Percentiles rank a stretch among this genome's conserved stretches.
These are phyloP conservation scores for Triplophysa bombifrons DNA, from an alignment of 2,797 vertebrate species.

Conservation along the genomic window DNA sequence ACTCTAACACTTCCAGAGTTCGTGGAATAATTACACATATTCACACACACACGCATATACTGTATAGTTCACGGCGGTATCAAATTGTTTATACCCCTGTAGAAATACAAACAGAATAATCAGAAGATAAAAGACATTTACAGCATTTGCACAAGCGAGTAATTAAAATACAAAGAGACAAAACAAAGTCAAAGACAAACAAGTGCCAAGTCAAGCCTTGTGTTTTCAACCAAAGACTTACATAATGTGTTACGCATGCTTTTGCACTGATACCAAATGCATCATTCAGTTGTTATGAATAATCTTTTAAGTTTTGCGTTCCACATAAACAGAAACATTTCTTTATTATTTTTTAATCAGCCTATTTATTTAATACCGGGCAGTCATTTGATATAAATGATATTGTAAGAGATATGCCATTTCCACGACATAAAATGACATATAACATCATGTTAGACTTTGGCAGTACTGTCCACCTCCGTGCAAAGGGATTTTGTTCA, in stretches of 20 bases:
- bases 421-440: not conserved
- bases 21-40: conserved; percentile 28
- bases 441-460: not conserved
- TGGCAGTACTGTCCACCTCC: not conserved
- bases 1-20: conserved; percentile 15
- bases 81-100: not conserved
- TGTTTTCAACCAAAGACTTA: not conserved
- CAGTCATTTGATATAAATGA: too few species aligned
- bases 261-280: too few species aligned
- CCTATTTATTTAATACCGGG: too few species aligned
- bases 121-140: not conserved
- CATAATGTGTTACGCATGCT: too few species aligned
- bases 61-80: too few species aligned
- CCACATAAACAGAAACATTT: too few species aligned
- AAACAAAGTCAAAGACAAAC: not conserved
- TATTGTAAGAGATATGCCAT: too few species aligned
- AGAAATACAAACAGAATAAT: not conserved
- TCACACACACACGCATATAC: conserved; percentile 11
- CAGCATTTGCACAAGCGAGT: not conserved
- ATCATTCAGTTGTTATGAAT: too few species aligned
- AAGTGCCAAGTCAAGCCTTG: not conserved
- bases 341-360: too few species aligned
- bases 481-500: not conserved
- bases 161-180: not conserved
- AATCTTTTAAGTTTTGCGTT: too few species aligned